phyloP scores from a whole-genome alignment of 2,888 invertebrate species.

The Tachina fera region DNA sequence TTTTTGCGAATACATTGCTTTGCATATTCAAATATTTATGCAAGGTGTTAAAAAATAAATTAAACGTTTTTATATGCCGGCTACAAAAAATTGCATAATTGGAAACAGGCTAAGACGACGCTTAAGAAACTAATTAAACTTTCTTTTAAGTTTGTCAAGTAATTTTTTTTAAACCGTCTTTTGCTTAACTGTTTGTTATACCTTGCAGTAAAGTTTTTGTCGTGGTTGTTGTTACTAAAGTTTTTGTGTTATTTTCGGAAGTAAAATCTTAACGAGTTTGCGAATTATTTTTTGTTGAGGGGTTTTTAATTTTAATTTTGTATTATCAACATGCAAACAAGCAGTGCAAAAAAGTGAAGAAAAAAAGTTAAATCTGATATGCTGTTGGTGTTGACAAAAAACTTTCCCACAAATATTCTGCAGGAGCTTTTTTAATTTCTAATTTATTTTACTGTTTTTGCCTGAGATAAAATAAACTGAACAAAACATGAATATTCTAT shows the following conservation, averaged over 20 bases:
- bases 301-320: slow-evolving; percentile 40
- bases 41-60: slow-evolving; percentile 45
- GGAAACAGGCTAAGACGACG: slow-evolving; percentile 57
- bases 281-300: slow-evolving; percentile 28
- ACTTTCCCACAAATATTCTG: slow-evolving; percentile 62
- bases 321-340: slow-evolving; percentile 59
- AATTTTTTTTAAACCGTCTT: slow-evolving; percentile 41
- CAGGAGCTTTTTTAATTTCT: slow-evolving; percentile 14
- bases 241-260: slow-evolving; percentile 56
- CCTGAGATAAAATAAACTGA: slow-evolving; percentile 46
- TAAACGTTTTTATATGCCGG: slow-evolving; percentile 29
- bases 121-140: slow-evolving; percentile 73
- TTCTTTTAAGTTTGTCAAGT: slow-evolving; percentile 63
- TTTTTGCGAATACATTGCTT: background rate
- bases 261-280: slow-evolving; percentile 67
- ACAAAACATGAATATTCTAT: slow-evolving; percentile 58
- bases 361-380: slow-evolving; percentile 52
- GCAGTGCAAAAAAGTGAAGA: background rate
- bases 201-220: slow-evolving; percentile 33
- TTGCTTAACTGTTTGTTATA: slow-evolving; percentile 38
- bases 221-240: slow-evolving; percentile 30
- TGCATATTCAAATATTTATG: slow-evolving; percentile 26
- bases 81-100: slow-evolving; percentile 47
- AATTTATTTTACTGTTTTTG: slow-evolving; percentile 16
- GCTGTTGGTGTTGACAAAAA: slow-evolving; percentile 67